Evolutionary conservation across 2,888 invertebrate species (phyloP).

Genomic region (Eupithecia centaureata): DNA sequence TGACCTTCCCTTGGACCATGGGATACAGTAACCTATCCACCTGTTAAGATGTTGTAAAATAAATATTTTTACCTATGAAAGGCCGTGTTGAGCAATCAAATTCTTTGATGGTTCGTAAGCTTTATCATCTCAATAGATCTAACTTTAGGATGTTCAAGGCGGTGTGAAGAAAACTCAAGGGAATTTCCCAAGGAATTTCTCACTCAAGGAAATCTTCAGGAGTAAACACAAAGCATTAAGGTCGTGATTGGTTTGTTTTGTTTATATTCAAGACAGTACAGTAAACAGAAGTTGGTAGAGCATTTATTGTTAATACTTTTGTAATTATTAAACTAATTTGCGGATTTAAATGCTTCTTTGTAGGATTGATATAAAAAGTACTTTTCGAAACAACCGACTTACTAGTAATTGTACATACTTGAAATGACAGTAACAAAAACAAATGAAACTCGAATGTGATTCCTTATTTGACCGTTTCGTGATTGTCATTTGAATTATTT

Average conservation of each 20-base stretch:
- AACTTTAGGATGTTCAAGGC: not conserved
- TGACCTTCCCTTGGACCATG: constrained; percentile 66
- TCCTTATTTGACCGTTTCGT: not conserved
- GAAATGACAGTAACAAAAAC: not conserved
- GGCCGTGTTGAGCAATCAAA: constrained; percentile 11
- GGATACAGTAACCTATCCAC: constrained; percentile 42
- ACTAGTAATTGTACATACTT: too few species aligned
- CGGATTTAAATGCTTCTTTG: too few species aligned
- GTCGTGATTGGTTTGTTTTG: not conserved
- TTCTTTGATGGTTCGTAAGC: constrained; percentile 2
- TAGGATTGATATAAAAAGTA: too few species aligned
- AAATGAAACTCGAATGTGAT: not conserved
- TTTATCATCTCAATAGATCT: not conserved
- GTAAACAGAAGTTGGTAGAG: not conserved
- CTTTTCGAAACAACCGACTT: too few species aligned
- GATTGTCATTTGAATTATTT: not conserved
- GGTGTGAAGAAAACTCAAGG: not conserved
- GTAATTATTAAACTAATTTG: not conserved
- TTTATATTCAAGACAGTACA: not conserved
- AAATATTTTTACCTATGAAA: constrained; percentile 17
- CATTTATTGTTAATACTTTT: not conserved
- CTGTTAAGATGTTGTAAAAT: constrained; percentile 18
- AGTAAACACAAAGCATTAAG: not conserved
- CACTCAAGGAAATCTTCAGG: not conserved
- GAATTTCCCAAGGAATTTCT: too few species aligned